Evolutionary conservation across 2,888 invertebrate species (phyloP).

Genomic region (Heliconius sara): DNA sequence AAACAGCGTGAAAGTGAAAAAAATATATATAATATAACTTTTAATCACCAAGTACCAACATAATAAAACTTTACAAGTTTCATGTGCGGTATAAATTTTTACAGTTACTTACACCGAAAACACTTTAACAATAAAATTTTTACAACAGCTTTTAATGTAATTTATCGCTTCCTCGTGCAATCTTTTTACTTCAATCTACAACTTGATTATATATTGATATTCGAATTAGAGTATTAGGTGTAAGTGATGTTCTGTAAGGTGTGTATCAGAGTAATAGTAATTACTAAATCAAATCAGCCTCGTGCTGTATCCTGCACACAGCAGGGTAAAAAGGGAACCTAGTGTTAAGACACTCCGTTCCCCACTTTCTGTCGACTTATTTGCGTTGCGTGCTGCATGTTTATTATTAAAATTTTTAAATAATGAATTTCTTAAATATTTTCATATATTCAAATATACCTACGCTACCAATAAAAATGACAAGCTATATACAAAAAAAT

Average conservation of each 20-base stretch:
- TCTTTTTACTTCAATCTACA: slow-evolving; percentile 29
- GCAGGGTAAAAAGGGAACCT: no score
- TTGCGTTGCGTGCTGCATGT: no score
- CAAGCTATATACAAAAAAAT: background rate
- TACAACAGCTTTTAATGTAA: slow-evolving; percentile 32
- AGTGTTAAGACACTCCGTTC: no score
- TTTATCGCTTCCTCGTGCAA: slow-evolving; percentile 29
- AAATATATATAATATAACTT: background rate
- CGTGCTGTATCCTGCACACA: no score
- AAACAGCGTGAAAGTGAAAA: no score
- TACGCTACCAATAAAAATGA: background rate
- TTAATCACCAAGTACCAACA: background rate
- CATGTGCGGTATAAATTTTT: slow-evolving; percentile 12
- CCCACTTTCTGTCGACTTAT: no score
- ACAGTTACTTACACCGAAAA: slow-evolving; percentile 20
- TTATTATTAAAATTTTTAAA: no score
- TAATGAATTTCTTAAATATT: no score
- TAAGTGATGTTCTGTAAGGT: background rate
- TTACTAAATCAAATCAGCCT: background rate
- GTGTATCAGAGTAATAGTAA: background rate
- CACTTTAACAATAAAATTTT: slow-evolving; percentile 32
- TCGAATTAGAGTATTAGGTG: background rate
- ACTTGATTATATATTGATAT: slow-evolving; percentile 18
- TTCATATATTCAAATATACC: no score
- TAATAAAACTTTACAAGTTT: slow-evolving; percentile 10